Evolutionary conservation across 1,140 invertebrate genomes (phyloP).

Genomic region (Drosophila novamexicana): DNA sequence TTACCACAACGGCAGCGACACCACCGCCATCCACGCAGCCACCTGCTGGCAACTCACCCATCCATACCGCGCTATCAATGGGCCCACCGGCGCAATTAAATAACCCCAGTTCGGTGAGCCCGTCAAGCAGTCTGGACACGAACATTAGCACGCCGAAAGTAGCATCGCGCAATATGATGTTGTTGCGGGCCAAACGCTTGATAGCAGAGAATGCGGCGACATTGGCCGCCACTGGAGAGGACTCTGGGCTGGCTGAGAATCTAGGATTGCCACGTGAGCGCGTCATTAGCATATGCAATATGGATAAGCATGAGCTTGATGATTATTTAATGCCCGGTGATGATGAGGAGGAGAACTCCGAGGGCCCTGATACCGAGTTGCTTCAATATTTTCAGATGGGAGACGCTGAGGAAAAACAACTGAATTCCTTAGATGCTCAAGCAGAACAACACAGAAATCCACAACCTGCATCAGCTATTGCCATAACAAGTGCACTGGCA

Average conservation of each 20-base stretch:
- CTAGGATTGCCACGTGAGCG: conserved; percentile 85
- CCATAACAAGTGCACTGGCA: conserved; percentile 20
- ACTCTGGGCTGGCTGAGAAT: conserved; percentile 72
- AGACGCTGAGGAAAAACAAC: conserved; percentile 84
- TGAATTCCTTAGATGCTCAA: conserved; percentile 83
- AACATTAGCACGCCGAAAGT: conserved; percentile 64
- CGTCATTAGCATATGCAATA: conserved; percentile 89
- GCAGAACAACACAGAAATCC: conserved; percentile 79
- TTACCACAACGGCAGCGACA: conserved; percentile 72
- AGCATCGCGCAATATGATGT: conserved; percentile 69
- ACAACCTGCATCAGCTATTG: conserved; percentile 47
- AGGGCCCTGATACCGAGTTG: conserved; percentile 92
- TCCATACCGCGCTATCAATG: conserved; percentile 54
- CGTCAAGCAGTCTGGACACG: conserved; percentile 64
- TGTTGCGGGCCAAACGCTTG: conserved; percentile 62
- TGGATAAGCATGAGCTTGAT: conserved; percentile 91
- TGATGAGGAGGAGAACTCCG: conserved; percentile 89
- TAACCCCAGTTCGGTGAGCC: conserved; percentile 66
- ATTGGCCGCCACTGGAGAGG: conserved; percentile 61
- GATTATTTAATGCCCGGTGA: conserved; percentile 88
- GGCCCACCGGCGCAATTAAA: conserved; percentile 74
- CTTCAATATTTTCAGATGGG: conserved; percentile 91
- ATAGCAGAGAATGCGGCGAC: conserved; percentile 61
- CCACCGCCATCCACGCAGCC: conserved; percentile 53
- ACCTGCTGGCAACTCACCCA: conserved; percentile 22